These are phyloP conservation scores for Ceratina australensis DNA, from an alignment of 1,140 invertebrate genomes.

Conservation along the genomic window DNA sequence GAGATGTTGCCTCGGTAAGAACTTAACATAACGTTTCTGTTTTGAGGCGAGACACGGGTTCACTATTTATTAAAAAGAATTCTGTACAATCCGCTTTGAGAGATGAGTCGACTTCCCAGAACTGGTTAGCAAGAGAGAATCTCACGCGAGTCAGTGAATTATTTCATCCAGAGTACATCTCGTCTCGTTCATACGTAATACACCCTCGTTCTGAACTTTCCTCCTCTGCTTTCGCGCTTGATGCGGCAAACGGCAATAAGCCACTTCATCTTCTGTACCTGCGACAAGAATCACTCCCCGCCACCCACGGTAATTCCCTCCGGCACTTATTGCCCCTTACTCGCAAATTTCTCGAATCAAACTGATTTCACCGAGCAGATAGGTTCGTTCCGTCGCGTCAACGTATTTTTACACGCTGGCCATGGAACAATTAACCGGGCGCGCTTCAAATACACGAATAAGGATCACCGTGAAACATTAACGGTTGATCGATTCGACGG, in stretches of 20 bases:
- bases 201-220: slow-evolving; percentile 7
- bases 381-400: too few relatives aligned
- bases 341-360: too few relatives aligned
- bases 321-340: too few relatives aligned
- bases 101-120: slow-evolving; percentile 20
- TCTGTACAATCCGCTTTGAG: neutral
- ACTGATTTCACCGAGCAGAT: too few relatives aligned
- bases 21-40: neutral
- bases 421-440: too few relatives aligned
- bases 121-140: slow-evolving; percentile 8
- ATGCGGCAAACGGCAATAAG: neutral
- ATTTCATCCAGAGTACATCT: slow-evolving; percentile 19
- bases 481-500: neutral
- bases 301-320: too few relatives aligned
- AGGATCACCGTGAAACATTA: neutral
- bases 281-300: neutral
- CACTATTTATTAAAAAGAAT: slow-evolving; percentile 26
- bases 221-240: neutral
- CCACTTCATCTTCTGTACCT: neutral
- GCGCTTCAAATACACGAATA: too few relatives aligned
- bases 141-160: slow-evolving; percentile 16
- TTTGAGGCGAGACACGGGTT: neutral
- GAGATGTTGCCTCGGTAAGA: neutral
- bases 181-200: slow-evolving; percentile 33
- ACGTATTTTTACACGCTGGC: too few relatives aligned